Conservation (phyloP, 2,888 invertebrate genomes). For the Rhogogaster chlorosoma region DNA sequence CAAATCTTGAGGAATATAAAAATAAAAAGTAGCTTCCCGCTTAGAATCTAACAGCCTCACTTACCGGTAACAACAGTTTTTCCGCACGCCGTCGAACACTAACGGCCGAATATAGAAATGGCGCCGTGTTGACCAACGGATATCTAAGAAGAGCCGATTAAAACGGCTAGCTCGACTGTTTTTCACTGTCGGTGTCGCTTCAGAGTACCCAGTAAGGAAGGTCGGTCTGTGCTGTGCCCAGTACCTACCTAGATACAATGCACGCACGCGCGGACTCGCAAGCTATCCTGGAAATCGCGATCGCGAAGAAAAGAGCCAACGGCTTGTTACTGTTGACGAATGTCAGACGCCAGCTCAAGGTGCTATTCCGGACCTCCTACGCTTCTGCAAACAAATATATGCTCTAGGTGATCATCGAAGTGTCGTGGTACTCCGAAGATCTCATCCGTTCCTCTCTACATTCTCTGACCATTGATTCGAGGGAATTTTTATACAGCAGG, state of each 20-base stretch:
- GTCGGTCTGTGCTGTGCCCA: constrained; percentile 41
- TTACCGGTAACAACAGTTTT: constrained; percentile 51
- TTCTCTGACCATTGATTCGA: not conserved
- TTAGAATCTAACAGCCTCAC: constrained; percentile 47
- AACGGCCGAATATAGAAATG: constrained; percentile 68
- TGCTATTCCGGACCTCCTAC: constrained; percentile 26
- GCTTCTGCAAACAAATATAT: not conserved
- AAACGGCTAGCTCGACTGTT: constrained; percentile 66
- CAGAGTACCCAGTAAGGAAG: constrained; percentile 66
- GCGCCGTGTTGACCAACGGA: constrained; percentile 56
- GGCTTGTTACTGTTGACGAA: constrained; percentile 41
- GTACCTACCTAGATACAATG: constrained; percentile 33
- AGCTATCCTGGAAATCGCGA: constrained; percentile 4
- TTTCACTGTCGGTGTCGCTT: constrained; percentile 70
- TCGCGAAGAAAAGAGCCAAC: constrained; percentile 11
- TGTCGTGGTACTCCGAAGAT: not conserved
- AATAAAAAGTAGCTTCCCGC: constrained; percentile 6
- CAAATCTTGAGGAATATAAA: constrained; percentile 12
- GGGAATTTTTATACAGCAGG: not conserved
- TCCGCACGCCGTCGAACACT: constrained; percentile 60
- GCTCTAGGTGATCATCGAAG: not conserved
- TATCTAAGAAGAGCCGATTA: constrained; percentile 66
- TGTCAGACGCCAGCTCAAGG: not conserved
- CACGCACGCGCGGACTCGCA: not conserved
- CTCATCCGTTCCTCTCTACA: not conserved